Conservation (phyloP, 1,140 invertebrate genomes). For the Hyphantria cunea region DNA sequence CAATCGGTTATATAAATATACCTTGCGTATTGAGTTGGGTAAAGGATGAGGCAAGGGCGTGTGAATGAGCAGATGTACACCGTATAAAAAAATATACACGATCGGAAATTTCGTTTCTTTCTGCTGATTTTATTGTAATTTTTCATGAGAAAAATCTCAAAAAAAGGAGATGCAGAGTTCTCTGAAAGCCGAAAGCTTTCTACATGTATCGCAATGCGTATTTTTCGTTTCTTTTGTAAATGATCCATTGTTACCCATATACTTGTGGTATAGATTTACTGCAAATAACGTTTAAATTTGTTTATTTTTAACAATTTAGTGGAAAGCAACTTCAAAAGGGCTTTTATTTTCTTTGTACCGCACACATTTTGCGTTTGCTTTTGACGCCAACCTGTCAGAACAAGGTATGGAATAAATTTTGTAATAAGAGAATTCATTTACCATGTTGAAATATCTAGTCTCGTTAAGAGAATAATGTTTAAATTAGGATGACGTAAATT, state of each 20-base stretch:
- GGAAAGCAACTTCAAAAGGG: background rate
- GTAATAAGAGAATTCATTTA: too few relatives aligned
- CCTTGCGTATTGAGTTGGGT: constrained; percentile 1
- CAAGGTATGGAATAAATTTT: too few relatives aligned
- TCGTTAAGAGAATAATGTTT: too few relatives aligned
- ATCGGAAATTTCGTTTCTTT: constrained; percentile 17
- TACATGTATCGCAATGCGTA: constrained; percentile 13
- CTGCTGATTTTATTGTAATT: constrained; percentile 26
- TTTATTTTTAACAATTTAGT: constrained; percentile 1
- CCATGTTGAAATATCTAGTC: too few relatives aligned
- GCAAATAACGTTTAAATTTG: background rate
- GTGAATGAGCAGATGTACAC: constrained; percentile 36
- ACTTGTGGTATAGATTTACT: background rate
- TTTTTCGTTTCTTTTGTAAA: constrained; percentile 25
- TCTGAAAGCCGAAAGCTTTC: constrained; percentile 21
- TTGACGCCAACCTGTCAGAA: too few relatives aligned
- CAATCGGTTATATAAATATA: constrained; percentile 4
- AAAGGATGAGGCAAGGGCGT: constrained; percentile 29
- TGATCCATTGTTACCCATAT: constrained; percentile 7
- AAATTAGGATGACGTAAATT: too few relatives aligned
- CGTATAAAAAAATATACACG: constrained; percentile 36
- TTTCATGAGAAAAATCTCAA: constrained; percentile 11
- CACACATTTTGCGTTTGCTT: background rate
- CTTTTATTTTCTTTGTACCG: background rate
- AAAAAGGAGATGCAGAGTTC: constrained; percentile 6